Evolutionary conservation across 1,140 invertebrate genomes (phyloP), one percentile per base, ranked within the genome.

Genomic region (Calosoma granatense): DNA sequence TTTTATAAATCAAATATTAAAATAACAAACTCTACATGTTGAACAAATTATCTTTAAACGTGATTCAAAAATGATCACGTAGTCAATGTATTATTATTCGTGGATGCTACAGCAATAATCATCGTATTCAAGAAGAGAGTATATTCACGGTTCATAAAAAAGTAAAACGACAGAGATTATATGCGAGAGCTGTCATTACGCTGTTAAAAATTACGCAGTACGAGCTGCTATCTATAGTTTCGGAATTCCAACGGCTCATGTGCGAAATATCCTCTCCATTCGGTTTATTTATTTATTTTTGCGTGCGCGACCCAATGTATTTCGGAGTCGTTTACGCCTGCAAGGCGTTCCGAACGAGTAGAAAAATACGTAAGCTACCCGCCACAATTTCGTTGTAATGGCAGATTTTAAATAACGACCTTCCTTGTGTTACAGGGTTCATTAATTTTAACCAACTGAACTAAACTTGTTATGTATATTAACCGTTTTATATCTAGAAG

Each of bases 391-490:
- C 41, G 4, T 47, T 30, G 4, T 30, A 30, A 30, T 30, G 26
- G 26, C 26, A 30, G 26, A 30, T 30, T 30, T 9, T 47, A 47
- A 12, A 47, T 12, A 47, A 47, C 17, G 17, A 47, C 41, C 41
- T 47, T 47, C 41, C 41, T 9, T 47, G 17, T 17, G 17, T 17
- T 11, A n/a, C 26, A 11, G 17, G 41, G 17, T 47, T 47, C 41
- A 47, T 47, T 47, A 47, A 47, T 47, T 47, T 47, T 47, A 47
- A 47, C 17, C 9, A 47, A 47, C 9, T 47, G 41, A 47, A 47
- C 41, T 47, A 47, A 47, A 47, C 41, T 47, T 47, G 41, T 47
- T 47, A 47, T 47, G 41, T 47, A 47, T 47, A 47, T 47, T 47
- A 47, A 47, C 41, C 41, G 41, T 47, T 47, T 47, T 47, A 47